phyloP scores from a whole-genome alignment of 2,113 vertebrate species.

The Tursiops truncatus region DNA sequence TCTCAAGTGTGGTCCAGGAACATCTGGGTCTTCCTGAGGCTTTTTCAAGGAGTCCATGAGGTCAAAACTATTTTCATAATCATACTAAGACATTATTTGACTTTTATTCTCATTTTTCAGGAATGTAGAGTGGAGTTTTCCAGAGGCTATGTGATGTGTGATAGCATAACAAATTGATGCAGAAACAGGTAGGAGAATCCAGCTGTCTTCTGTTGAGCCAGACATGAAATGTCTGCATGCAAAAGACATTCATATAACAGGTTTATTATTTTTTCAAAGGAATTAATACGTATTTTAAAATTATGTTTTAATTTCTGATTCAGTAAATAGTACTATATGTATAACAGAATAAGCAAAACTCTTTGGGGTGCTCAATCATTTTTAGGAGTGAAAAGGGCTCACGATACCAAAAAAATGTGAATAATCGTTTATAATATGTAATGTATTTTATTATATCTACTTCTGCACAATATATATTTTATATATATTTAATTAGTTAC shows the following conservation, averaged over 20 bases:
- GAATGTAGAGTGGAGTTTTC: background rate
- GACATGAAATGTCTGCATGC: background rate
- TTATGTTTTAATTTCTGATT: background rate
- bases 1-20: background rate
- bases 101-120: background rate
- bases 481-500: background rate
- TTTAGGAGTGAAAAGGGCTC: background rate
- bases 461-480: background rate
- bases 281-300: background rate
- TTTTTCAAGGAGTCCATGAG: background rate
- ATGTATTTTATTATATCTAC: background rate
- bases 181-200: background rate
- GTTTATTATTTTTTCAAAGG: background rate
- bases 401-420: background rate
- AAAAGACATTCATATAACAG: background rate
- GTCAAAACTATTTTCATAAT: slow-evolving; percentile 17
- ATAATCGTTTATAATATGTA: background rate
- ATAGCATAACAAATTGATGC: background rate
- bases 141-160: background rate
- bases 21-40: background rate
- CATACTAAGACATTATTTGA: background rate
- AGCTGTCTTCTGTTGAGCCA: background rate
- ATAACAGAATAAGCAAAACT: background rate
- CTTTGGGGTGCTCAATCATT: background rate
- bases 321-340: background rate